Base-by-base conservation (phyloP, 2,797 vertebrate species). In the Bradypus variegatus region DNA sequence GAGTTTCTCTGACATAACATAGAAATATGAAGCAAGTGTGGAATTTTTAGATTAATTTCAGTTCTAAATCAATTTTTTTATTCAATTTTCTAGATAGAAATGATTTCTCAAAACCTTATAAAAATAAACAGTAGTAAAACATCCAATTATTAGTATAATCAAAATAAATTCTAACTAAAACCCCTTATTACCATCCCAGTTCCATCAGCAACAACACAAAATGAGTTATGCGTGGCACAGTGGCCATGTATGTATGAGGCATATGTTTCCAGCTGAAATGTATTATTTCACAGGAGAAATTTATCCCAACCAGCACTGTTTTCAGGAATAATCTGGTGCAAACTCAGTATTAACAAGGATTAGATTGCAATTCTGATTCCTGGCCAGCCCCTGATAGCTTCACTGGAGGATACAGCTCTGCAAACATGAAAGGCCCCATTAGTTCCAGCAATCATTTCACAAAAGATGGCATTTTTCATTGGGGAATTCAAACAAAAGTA, bases 141-240 rank as follows among this genome's bases (percentile, higher is more conserved):
- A 82, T 67, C 19, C 21, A 58, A 45, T 85, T 75, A 89, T 41
- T 85, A 60, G 5, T 38, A 75, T 33, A 50, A 86, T 15, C 48
- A 85, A 91, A 91, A 90, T 67, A 90, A 87, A 91, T 65, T 86
- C 29, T 60, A 67, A 53, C 18, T 15, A 72, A 92, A 91, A 55
- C 27, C 53, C 69, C 36, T 41, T 50, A 64, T 41, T 31, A 76
- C 15, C 33, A 16, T 41, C 36, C 64, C 33, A 62, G 41, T 89
- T 72, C 55, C 29, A 92, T 27, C 14, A 62, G 80, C 14, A 79
- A 58, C 5, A 90, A 38, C 64, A 55, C 64, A 85, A 88, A 55
- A 64, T 50, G 8, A 33, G 23, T 10, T 82, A 36, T 70, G n/a
- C 5, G 12, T 36, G 23, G 77, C 31, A 45, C 12, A 50, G 69